These are phyloP conservation scores for Alviniconcha marisindica DNA, from an alignment of 1,140 invertebrate species.

Conservation along the genomic window DNA sequence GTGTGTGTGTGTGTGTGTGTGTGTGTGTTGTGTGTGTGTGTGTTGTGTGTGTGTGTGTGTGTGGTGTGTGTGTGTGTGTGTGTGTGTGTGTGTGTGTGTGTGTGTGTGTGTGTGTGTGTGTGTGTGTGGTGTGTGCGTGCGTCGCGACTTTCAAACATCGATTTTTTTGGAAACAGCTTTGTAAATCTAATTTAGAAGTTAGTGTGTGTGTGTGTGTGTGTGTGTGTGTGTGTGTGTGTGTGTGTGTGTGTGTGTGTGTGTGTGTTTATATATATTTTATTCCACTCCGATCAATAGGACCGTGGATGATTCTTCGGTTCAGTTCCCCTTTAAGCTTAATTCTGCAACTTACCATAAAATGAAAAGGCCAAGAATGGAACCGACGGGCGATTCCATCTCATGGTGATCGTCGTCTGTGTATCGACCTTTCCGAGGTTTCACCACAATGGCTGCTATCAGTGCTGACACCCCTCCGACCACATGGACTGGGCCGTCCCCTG, in stretches of 20 bases:
- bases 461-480: slow-evolving; percentile 88
- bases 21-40: slow-evolving; percentile 8
- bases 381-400: slow-evolving; percentile 91
- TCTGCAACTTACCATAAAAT: slow-evolving; percentile 87
- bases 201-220: neutral
- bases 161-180: too few species aligned
- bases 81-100: too few species aligned
- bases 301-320: too few species aligned
- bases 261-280: neutral
- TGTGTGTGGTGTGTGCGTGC: too few species aligned
- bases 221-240: too few species aligned
- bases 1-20: slow-evolving; percentile 85
- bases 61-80: too few species aligned
- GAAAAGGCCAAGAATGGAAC: slow-evolving; percentile 93
- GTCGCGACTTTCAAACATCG: too few species aligned
- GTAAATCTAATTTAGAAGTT: too few species aligned
- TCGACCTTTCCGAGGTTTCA: slow-evolving; percentile 91
- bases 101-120: too few species aligned
- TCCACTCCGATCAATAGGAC: neutral
- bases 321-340: too few species aligned
- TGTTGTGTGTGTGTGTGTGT: too few species aligned
- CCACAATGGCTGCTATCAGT: slow-evolving; percentile 91
- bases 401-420: slow-evolving; percentile 85
- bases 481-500: slow-evolving; percentile 93
- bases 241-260: too few species aligned